Conservation (phyloP, 2,113 vertebrate genomes). For the Orycteropus afer region DNA sequence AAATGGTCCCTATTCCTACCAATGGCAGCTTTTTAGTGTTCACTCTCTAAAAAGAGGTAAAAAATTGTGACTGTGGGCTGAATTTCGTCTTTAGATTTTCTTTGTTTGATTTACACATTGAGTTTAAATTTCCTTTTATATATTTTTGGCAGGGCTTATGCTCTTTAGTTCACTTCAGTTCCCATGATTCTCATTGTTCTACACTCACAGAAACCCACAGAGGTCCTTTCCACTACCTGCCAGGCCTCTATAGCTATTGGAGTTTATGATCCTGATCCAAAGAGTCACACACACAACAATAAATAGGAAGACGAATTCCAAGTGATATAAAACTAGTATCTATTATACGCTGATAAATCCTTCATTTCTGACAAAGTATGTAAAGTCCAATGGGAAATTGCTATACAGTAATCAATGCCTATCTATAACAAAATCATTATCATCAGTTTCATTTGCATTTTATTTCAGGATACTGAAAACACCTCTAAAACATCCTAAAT, state of each 20-base stretch:
- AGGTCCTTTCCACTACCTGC: background rate
- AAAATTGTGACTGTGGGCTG: background rate
- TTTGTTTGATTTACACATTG: background rate
- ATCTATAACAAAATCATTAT: background rate
- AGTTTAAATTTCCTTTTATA: background rate
- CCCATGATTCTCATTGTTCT: background rate
- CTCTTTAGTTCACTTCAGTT: background rate
- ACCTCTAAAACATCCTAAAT: slow-evolving; percentile 65
- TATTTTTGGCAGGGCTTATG: background rate
- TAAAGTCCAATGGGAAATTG: background rate
- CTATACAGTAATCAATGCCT: background rate
- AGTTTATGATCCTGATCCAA: background rate
- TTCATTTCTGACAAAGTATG: slow-evolving; percentile 4
- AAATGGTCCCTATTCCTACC: background rate
- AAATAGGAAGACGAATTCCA: background rate
- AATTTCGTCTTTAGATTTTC: background rate
- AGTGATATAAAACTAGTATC: background rate
- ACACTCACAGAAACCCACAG: too few species aligned
- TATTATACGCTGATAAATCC: background rate
- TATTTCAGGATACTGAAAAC: slow-evolving; percentile 83
- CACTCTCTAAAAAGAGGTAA: background rate
- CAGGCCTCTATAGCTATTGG: background rate
- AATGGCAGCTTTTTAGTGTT: background rate
- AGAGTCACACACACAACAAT: background rate
- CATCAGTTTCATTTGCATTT: slow-evolving; percentile 63